Evolutionary conservation across 2,888 invertebrate species (phyloP).

Genomic region (Xanthia icteritia): DNA sequence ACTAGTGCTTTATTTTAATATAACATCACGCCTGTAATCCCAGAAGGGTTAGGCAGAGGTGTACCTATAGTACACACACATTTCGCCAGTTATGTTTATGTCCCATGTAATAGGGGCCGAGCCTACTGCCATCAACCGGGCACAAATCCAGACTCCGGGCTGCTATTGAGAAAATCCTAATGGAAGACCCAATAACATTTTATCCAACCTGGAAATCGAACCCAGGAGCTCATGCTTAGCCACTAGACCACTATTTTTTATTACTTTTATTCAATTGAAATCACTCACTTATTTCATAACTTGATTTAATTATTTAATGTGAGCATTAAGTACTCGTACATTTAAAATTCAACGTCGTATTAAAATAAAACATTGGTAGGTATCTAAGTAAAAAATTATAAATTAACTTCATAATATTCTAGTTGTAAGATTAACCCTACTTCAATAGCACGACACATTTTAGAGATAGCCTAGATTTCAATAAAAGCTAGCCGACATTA

Average conservation of each 20-base stretch:
- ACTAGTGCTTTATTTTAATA: neutral
- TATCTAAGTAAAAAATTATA: conserved; percentile 3
- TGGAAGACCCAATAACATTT: too few species aligned
- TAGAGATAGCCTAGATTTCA: neutral
- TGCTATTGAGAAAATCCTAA: neutral
- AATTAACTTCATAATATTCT: conserved; percentile 20
- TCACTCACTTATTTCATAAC: neutral
- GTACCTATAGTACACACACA: neutral
- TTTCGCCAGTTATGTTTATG: neutral
- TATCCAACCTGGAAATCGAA: neutral
- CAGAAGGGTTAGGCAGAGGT: too few species aligned
- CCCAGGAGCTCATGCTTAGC: neutral
- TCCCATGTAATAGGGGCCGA: neutral
- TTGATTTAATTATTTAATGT: too few species aligned
- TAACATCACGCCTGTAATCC: neutral
- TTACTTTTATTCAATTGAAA: neutral
- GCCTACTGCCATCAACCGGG: neutral
- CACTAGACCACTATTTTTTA: neutral
- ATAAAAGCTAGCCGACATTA: conserved; percentile 7
- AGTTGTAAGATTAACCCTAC: neutral
- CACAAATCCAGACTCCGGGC: neutral
- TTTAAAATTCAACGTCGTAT: neutral
- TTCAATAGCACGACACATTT: neutral
- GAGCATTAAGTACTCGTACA: neutral
- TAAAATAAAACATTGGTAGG: neutral